Base-by-base conservation (phyloP, 2,888 invertebrate genomes). In the Apotomis turbidana region DNA sequence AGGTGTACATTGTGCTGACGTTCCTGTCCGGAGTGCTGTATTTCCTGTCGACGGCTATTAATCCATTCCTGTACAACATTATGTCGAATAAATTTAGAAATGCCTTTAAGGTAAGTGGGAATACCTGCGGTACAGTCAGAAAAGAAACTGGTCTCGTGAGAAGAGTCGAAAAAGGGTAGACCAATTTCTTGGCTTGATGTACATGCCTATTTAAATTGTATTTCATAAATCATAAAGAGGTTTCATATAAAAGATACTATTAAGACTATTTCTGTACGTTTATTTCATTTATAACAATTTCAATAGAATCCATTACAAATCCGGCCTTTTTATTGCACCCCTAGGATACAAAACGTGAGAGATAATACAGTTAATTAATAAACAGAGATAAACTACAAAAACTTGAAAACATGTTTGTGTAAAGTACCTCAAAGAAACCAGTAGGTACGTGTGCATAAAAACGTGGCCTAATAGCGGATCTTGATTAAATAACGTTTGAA, bases 21-120 rank as follows among this genome's bases (percentile, higher is more conserved):
- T 97, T 97, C 87, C 91, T 97, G 61, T 98, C 98, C 0, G 98
- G 98, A 0, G 95, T 98, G 10, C 94, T 98, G 69, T 98, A 98
- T 90, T 99, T 97, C 91, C 91, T 98, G 76, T 98, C 98, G 51
- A 97, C 98, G 36, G 97, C 97, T 78, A 97, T 98, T 85, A 99
- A 99, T 90, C 98, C 99, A 0, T 94, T 98, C 73, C 95, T 98
- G 10, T 99, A 99, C 94, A 97, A 98, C 90, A 97, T 98, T 73
- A 98, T 99, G 98, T 98, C 98, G n/a, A 96, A 97, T 87, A 98
- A 98, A 88, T 99, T 98, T 88, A 95, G 98, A 68, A 97, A 97
- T 80, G 98, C 98, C 58, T 98, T 99, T 89, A 97, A 97, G 96
- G 98, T 97, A 90, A 90, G 89, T 74, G 15, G 52, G 55, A 64